Evolutionary conservation across 2,888 invertebrate genomes (phyloP), one percentile per base, ranked within the genome.

Genomic region (Meloe dianella): DNA sequence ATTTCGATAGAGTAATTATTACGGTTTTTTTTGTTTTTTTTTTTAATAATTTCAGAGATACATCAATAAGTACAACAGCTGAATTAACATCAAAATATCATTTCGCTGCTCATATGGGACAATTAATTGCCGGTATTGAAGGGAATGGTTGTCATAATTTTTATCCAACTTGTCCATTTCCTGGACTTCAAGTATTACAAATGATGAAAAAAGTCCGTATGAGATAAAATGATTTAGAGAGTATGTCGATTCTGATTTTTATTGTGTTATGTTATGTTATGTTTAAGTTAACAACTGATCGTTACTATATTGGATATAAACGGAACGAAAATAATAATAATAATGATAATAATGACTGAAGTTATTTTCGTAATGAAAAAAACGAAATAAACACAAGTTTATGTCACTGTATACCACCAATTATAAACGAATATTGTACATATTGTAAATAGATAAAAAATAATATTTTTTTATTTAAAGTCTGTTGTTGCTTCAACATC

Each of bases 81-180:
- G 89, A 89, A 82, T 85, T 89, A 66, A 87, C 89, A 0, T 89
- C 89, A 38, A 86, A 87, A 75, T 89, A 89, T 77, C 89, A 89
- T 79, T 89, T 89, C 78, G 90, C 89, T 10, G 89, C 89, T 24
- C 90, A 90, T 79, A 90, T 90, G 89, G 90, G 89, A 65, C 89
- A 90, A 81, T 82, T 90, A 71, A 88, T 90, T 68, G 85, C 89
- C 58, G 89, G 89, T 24, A 83, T 90, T 57, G 89, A 89, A 78
- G 89, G 89, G 73, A 87, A 88, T 74, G 89, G 89, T 63, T 90
- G 90, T 75, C 89, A 90, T 80, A 88, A 89, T 77, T 89, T 90
- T 81, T 90, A 89, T 76, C 89, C 89, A 17, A 86, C 86, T 38
- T 90, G 90, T 77, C 89, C 89, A 10, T 84, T 90, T 74, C 88